phyloP scores from a whole-genome alignment of 1,140 invertebrate species.

The Drosophila erecta region DNA sequence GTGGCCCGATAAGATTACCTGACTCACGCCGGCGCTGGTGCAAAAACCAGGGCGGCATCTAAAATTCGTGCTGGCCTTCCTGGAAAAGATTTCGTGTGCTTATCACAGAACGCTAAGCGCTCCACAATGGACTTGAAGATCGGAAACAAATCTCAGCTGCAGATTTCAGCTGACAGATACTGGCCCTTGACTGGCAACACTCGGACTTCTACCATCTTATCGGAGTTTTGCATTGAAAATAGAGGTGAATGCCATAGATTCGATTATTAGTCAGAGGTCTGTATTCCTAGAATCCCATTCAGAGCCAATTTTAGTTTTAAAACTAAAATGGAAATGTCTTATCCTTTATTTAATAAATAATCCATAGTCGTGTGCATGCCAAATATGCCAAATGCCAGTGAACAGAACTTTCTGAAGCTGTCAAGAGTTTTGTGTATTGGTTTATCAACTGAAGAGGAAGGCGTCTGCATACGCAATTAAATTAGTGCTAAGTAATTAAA shows the following conservation, averaged over 20 bases:
- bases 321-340: background rate
- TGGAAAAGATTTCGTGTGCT: conserved; percentile 23
- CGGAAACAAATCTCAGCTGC: conserved; percentile 3
- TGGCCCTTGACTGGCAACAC: conserved; percentile 6
- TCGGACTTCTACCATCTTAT: background rate
- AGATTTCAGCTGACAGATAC: conserved; percentile 15
- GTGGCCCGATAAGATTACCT: conserved; percentile 53
- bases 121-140: conserved; percentile 8
- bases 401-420: background rate
- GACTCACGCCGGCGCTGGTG: conserved; percentile 19
- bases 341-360: background rate
- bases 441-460: background rate
- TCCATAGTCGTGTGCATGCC: background rate
- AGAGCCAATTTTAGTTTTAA: too few relatives aligned
- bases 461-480: background rate
- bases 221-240: background rate
- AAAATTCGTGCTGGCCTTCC: conserved; percentile 3
- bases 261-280: background rate
- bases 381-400: background rate
- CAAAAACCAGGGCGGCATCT: conserved; percentile 24
- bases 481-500: conserved; percentile 7
- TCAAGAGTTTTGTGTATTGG: background rate
- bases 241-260: background rate
- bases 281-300: background rate
- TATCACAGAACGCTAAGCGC: conserved; percentile 23